These are phyloP conservation scores for Meriones unguiculatus DNA, from an alignment of 2,113 vertebrate species.

Conservation along the genomic window DNA sequence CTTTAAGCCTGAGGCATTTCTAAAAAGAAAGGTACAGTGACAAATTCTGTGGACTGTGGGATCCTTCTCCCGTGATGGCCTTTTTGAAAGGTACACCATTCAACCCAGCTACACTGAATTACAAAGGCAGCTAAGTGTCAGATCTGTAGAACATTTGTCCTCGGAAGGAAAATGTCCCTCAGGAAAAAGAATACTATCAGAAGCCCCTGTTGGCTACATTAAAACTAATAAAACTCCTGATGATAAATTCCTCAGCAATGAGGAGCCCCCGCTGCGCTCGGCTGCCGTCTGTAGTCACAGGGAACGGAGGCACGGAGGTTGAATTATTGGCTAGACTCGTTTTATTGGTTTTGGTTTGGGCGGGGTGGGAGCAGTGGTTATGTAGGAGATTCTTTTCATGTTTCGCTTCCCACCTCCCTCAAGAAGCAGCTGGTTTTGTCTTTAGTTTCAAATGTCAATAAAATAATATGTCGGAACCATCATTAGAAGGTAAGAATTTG, in stretches of 20 bases:
- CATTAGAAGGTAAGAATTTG: conserved; percentile 44
- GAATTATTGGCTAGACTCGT: conserved; percentile 69
- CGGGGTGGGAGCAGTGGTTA: not conserved
- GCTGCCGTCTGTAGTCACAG: conserved; percentile 29
- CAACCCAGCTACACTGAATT: not conserved
- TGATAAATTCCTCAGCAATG: conserved; percentile 66
- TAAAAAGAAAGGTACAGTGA: conserved; percentile 46
- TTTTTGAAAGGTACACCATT: conserved; percentile 40
- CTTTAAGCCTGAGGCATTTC: conserved; percentile 56
- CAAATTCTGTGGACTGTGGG: not conserved
- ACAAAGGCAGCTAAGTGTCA: conserved; percentile 48
- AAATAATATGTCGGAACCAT: conserved; percentile 52
- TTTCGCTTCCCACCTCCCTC: conserved; percentile 56
- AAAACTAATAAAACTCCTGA: conserved; percentile 76
- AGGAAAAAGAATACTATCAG: conserved; percentile 56
- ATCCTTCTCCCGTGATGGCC: not conserved
- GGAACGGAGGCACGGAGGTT: not conserved
- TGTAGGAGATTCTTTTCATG: conserved; percentile 73
- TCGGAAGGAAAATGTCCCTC: not conserved
- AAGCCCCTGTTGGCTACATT: conserved; percentile 62
- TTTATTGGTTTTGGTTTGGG: conserved; percentile 78
- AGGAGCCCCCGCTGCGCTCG: conserved; percentile 43
- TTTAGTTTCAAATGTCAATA: conserved; percentile 80
- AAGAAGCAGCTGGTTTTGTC: conserved; percentile 83
- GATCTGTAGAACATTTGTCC: not conserved